These are phyloP conservation scores for Phrixothrix hirtus DNA, from an alignment of 2,888 invertebrate species.

Conservation along the genomic window DNA sequence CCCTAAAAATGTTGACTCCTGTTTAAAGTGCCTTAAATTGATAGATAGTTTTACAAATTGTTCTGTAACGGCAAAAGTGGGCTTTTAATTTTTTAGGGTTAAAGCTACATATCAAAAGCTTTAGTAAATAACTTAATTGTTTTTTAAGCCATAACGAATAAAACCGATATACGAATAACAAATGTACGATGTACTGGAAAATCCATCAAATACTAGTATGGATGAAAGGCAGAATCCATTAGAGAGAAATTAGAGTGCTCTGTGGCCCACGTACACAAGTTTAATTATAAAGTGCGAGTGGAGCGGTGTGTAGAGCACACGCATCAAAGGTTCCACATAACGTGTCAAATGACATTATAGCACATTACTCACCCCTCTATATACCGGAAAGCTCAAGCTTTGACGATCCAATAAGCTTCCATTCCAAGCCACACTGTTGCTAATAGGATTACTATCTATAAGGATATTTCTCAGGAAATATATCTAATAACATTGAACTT, in stretches of 20 bases:
- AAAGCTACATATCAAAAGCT: not conserved
- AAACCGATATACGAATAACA: slow-evolving; percentile 27
- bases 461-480: slow-evolving; percentile 22
- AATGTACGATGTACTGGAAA: slow-evolving; percentile 25
- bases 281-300: slow-evolving; percentile 49
- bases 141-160: slow-evolving; percentile 14
- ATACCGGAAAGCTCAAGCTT: slow-evolving; percentile 35
- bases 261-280: slow-evolving; percentile 44
- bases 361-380: slow-evolving; percentile 37
- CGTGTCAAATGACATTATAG: slow-evolving; percentile 42
- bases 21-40: too few species aligned
- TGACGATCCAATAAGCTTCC: slow-evolving; percentile 38
- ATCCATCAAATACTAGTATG: slow-evolving; percentile 37
- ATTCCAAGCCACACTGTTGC: slow-evolving; percentile 34
- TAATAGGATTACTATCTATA: slow-evolving; percentile 36
- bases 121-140: not conserved
- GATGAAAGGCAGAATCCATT: slow-evolving; percentile 50
- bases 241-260: slow-evolving; percentile 47
- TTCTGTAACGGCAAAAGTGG: too few species aligned
- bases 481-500: slow-evolving; percentile 15
- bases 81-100: too few species aligned
- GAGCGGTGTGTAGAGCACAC: slow-evolving; percentile 36
- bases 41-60: too few species aligned
- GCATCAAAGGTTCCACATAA: slow-evolving; percentile 41
- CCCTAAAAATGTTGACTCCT: too few species aligned